These are phyloP conservation scores for Rhinichthys klamathensis DNA, from an alignment of 2,113 vertebrate genomes.

Conservation along the genomic window DNA sequence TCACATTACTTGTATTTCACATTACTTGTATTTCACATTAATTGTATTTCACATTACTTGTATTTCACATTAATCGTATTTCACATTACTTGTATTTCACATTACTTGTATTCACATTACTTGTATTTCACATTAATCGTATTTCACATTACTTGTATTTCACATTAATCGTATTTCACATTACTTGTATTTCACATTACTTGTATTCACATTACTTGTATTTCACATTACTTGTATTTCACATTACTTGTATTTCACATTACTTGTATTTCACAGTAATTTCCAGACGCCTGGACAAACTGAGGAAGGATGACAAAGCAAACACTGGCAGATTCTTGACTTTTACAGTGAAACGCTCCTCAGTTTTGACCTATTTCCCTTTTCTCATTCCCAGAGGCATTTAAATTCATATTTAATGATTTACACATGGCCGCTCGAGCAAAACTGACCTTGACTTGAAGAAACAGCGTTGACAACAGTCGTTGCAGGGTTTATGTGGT, in stretches of 20 bases:
- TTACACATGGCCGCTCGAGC: neutral
- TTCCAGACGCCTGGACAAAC: neutral
- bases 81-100: neutral
- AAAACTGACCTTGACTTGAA: neutral
- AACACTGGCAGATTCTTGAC: neutral
- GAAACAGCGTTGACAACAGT: neutral
- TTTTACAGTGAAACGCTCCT: neutral
- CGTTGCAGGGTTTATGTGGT: neutral
- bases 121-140: slow-evolving; percentile 20
- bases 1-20: slow-evolving; percentile 11
- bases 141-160: neutral
- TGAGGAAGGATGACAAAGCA: neutral
- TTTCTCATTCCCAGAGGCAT: neutral
- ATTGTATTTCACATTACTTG: neutral
- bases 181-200: slow-evolving; percentile 24
- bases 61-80: slow-evolving; percentile 10
- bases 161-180: no score
- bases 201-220: neutral
- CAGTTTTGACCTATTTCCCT: neutral
- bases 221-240: neutral
- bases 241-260: neutral
- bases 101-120: no score
- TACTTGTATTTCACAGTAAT: no score
- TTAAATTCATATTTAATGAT: neutral
- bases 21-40: neutral